Evolutionary conservation across 2,888 invertebrate genomes (phyloP).

Genomic region (Euzetes globulus): DNA sequence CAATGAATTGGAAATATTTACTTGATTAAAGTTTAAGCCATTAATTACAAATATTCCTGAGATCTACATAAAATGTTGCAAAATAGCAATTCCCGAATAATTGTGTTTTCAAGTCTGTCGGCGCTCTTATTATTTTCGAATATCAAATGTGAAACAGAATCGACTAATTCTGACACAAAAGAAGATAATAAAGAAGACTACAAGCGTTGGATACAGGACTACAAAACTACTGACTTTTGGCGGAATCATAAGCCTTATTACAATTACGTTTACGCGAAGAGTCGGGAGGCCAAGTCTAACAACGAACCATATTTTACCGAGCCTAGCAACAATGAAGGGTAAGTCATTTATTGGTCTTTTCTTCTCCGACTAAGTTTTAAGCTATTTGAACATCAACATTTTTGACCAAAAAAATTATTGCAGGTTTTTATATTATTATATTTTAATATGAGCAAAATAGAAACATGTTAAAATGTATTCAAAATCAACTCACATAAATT

Average conservation of each 20-base stretch:
- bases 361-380: not conserved
- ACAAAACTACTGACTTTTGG: slow-evolving; percentile 13
- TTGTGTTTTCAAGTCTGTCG: not conserved
- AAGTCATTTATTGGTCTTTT: not conserved
- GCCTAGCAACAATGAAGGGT: not conserved
- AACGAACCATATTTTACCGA: slow-evolving; percentile 13
- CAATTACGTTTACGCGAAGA: not conserved
- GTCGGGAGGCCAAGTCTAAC: not conserved
- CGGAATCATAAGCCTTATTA: slow-evolving; percentile 1
- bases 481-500: too few species aligned
- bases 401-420: too few species aligned
- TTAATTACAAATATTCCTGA: too few species aligned
- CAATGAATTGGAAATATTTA: not conserved
- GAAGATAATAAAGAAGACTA: not conserved
- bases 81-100: not conserved
- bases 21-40: not conserved
- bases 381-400: too few species aligned
- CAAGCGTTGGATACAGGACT: not conserved
- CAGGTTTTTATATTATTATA: too few species aligned
- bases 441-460: too few species aligned
- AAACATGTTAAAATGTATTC: too few species aligned
- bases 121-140: not conserved
- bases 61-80: not conserved
- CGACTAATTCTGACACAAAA: not conserved
- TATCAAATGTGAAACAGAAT: not conserved